Conservation (phyloP, 2,113 vertebrate species). For the Cephalopterus ornatus region DNA sequence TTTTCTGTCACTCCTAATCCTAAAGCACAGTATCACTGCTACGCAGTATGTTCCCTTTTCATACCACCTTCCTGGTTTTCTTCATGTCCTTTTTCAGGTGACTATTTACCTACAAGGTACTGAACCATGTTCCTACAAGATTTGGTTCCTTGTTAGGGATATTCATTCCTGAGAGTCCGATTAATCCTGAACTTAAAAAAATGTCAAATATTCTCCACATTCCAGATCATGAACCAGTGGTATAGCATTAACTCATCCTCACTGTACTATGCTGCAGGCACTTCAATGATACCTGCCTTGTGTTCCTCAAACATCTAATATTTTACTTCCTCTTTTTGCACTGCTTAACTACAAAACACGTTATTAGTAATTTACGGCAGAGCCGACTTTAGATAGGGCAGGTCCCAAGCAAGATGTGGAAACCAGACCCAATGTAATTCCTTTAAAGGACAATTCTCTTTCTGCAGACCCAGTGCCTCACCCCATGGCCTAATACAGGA, state of each 20-base stretch:
- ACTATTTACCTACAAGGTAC: neutral
- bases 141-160: neutral
- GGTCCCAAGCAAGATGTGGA: neutral
- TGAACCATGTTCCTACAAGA: neutral
- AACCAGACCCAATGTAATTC: neutral
- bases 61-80: neutral
- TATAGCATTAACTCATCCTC: neutral
- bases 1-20: neutral
- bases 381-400: neutral
- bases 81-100: neutral
- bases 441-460: neutral
- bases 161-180: neutral
- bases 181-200: neutral
- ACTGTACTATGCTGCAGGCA: neutral
- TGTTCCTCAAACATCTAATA: neutral
- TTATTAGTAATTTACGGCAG: neutral
- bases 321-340: neutral
- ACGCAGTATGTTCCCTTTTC: neutral
- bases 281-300: neutral
- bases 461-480: fast-evolving
- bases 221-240: neutral
- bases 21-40: neutral
- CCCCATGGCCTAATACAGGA: neutral
- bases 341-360: neutral
- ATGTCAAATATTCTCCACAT: neutral